phyloP scores from a whole-genome alignment of 2,888 invertebrate species.

The Apodemia hepburni region DNA sequence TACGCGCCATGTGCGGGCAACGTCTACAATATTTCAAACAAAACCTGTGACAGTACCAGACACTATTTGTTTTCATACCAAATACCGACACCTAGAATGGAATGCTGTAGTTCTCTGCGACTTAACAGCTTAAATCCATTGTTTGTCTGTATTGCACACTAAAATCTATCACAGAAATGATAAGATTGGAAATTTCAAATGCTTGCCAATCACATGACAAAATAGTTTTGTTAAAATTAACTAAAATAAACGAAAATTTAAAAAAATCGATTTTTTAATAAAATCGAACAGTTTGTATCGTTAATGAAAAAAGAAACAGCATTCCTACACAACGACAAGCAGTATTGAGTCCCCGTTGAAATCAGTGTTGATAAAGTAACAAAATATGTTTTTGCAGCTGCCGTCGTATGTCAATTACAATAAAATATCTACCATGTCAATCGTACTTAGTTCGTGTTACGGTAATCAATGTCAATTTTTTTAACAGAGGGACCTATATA shows the following conservation, averaged over 20 bases:
- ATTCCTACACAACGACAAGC: no score
- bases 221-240: no score
- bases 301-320: no score
- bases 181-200: no score
- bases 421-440: slow-evolving; percentile 30
- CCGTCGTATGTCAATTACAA: slow-evolving; percentile 25
- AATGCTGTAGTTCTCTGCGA: background rate
- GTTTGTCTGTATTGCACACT: background rate
- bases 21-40: slow-evolving; percentile 18
- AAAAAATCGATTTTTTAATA: no score
- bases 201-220: no score
- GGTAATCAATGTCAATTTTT: background rate
- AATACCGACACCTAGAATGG: slow-evolving; percentile 17
- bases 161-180: no score
- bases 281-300: no score
- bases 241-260: no score
- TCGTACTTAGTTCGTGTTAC: background rate
- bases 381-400: slow-evolving; percentile 21
- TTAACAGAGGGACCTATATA: no score
- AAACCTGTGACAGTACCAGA: slow-evolving; percentile 18
- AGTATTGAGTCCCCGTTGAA: background rate
- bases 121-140: background rate
- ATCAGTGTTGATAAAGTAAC: slow-evolving; percentile 17
- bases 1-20: background rate
- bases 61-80: slow-evolving; percentile 18